These are phyloP conservation scores for Melangyna quadrimaculata DNA, from an alignment of 2,888 invertebrate species.

Conservation along the genomic window DNA sequence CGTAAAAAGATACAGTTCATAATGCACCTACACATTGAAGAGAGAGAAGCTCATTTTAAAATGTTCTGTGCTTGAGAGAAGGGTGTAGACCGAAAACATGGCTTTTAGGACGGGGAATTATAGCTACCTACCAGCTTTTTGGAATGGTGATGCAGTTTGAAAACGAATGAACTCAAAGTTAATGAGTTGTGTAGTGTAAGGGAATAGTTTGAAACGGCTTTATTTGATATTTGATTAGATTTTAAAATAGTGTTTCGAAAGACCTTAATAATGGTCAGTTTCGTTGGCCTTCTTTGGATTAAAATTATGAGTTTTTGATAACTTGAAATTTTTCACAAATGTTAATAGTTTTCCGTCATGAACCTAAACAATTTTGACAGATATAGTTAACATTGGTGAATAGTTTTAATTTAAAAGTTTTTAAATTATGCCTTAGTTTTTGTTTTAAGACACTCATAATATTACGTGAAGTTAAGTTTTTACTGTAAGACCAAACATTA, in stretches of 20 bases:
- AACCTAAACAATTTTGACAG: too few species aligned
- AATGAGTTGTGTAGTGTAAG: slow-evolving; percentile 48
- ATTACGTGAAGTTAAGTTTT: too few species aligned
- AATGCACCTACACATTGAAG: background rate
- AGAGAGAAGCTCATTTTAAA: slow-evolving; percentile 35
- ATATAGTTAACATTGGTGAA: too few species aligned
- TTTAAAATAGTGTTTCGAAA: background rate
- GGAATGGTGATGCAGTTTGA: slow-evolving; percentile 44
- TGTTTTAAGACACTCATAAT: too few species aligned
- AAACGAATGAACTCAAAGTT: slow-evolving; percentile 68
- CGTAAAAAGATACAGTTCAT: slow-evolving; percentile 21
- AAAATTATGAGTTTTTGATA: too few species aligned
- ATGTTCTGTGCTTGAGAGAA: slow-evolving; percentile 7
- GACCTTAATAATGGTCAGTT: background rate
- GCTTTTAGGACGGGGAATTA: background rate
- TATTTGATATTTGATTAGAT: slow-evolving; percentile 43
- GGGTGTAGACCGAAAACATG: slow-evolving; percentile 2
- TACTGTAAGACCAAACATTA: too few species aligned
- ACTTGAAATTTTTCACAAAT: too few species aligned
- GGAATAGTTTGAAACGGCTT: slow-evolving; percentile 27
- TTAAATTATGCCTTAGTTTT: too few species aligned
- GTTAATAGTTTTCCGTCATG: too few species aligned
- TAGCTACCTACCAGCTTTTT: background rate
- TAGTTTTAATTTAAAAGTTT: too few species aligned
- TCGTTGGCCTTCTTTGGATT: too few species aligned